Evolutionary conservation across 2,888 invertebrate species (phyloP), one percentile per base, ranked within the genome.

Genomic region (Siphonodentalium dalli): DNA sequence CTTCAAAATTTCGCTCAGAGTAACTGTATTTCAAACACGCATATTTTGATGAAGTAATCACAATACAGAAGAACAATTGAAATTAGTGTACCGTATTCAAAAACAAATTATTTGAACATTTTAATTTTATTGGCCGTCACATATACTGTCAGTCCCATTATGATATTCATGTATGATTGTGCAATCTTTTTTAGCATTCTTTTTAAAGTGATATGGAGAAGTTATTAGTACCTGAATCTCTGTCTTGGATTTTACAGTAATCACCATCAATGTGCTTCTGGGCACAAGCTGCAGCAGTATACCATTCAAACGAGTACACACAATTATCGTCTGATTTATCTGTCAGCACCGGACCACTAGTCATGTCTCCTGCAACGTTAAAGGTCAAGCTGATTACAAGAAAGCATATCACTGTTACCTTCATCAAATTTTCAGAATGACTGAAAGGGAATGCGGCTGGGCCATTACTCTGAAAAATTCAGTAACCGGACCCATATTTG

Each of bases 291-390:
- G 74, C 75, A 9, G 76, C 70, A 15, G 80, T 77, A 29, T 71
- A 65, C 79, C 79, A 80, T 50, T 78, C 77, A 68, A 80, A 74
- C 41, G 74, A 65, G 55, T 77, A 76, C 9, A 51, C 42, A 58
- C 79, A 79, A 5, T 63, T 49, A 38, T 77, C 72, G 29, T 58
- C 46, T 9, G 73, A 72, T 31, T 54, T 65, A 21, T 59, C 48
- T 2, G 68, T 47, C 58, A 77, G 47, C 8, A 56, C 54, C 8
- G 77, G 77, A 13, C 66, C 71, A 54, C 68, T 72, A 54, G 74
- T 65, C 27, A 68, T 37, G 38, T 70, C 68, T 18, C 77, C 77
- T 75, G 54, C 0, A 60, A 45, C 7, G 21, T 37, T 31, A 13
- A 40, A 29, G 29, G 7, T 24, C 2, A 41, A n/a, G 24, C 26